A percentile compares a stretch with the other conserved stretches of the same genome.
Conservation (phyloP, 2,797 vertebrate species). For the Pangasius macronema region DNA sequence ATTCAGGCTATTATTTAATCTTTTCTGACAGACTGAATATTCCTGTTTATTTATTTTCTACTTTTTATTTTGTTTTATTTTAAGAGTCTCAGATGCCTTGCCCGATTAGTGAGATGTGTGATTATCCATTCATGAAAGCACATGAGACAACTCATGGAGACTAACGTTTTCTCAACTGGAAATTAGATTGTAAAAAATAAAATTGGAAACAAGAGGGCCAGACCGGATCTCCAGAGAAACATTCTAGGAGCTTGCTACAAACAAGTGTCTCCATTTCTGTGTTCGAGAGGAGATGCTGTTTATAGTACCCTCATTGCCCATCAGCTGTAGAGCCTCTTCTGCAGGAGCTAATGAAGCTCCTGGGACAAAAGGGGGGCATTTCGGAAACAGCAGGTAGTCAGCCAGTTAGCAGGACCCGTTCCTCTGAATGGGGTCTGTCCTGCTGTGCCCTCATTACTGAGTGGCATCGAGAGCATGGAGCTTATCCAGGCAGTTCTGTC, state of each 20-base stretch:
- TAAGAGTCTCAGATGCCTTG: background rate
- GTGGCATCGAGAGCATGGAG: conserved; percentile 11
- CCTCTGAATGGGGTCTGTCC: conserved; percentile 17
- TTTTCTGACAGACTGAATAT: background rate
- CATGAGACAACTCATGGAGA: background rate
- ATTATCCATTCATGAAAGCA: conserved; percentile 29
- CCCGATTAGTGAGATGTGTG: conserved; percentile 18
- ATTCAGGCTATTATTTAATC: background rate
- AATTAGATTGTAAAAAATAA: conserved; percentile 38
- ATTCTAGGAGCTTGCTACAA: conserved; percentile 36
- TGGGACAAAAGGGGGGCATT: conserved; percentile 6
- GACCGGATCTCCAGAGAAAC: conserved; percentile 36
- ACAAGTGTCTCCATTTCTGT: conserved; percentile 14
- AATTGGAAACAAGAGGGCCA: conserved; percentile 28
- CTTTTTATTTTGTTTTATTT: background rate
- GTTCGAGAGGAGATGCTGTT: conserved; percentile 25
- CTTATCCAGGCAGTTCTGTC: conserved; percentile 24
- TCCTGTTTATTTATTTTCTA: background rate
- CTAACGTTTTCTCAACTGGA: conserved; percentile 26
- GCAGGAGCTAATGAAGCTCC: conserved; percentile 37
- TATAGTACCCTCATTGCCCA: conserved; percentile 36
- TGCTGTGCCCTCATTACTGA: conserved; percentile 44
- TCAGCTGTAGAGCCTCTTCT: conserved; percentile 35
- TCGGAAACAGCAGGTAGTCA: conserved; percentile 38
- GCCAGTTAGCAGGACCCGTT: conserved; percentile 27